Percentiles rank a stretch among this genome's conserved stretches.
These are phyloP conservation scores for Leptosomus discolor DNA, from an alignment of 2,113 vertebrate species.

Conservation along the genomic window DNA sequence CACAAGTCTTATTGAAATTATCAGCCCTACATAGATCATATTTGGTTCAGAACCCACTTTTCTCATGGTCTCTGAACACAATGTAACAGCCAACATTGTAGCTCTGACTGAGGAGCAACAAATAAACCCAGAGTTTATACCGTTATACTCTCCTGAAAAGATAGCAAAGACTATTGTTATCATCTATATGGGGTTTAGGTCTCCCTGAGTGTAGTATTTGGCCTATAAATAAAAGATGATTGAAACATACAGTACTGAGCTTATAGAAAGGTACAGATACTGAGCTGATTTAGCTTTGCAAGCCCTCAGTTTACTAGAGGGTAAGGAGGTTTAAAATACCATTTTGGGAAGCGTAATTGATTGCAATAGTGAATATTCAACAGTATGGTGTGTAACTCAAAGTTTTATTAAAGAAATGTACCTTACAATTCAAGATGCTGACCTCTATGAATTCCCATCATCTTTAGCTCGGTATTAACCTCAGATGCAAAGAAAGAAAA, in stretches of 20 bases:
- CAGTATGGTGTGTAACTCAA: background rate
- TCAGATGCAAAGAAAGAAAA: background rate
- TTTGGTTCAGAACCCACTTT: slow-evolving; percentile 13
- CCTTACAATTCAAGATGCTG: background rate
- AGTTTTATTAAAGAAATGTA: background rate
- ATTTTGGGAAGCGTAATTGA: background rate
- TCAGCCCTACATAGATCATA: background rate
- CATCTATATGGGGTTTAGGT: background rate
- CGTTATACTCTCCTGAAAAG: background rate
- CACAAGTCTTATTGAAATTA: slow-evolving; percentile 12
- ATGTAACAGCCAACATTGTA: background rate
- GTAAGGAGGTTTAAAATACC: background rate
- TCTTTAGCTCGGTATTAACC: background rate
- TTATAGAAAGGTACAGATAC: background rate
- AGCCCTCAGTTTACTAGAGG: background rate
- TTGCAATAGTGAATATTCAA: background rate
- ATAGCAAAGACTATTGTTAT: background rate
- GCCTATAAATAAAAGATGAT: background rate
- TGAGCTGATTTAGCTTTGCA: background rate
- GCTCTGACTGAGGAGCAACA: background rate
- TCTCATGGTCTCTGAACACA: background rate
- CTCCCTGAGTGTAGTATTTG: background rate
- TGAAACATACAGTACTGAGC: background rate
- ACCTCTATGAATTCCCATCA: background rate
- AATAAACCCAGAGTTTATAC: background rate